Conservation (phyloP, 2,888 invertebrate genomes). For the Eupithecia pulchellata region DNA sequence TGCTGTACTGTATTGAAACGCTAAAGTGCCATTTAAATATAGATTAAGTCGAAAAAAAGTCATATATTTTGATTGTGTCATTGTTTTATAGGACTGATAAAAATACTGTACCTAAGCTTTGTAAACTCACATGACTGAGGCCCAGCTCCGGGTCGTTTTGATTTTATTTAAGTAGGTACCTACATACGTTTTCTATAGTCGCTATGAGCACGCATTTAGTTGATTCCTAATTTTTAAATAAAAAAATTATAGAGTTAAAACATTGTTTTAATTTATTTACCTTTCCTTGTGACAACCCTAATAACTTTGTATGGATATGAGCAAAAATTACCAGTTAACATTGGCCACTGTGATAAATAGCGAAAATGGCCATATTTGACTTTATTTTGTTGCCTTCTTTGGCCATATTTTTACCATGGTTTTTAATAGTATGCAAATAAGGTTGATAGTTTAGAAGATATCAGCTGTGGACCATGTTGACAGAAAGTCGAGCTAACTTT, state of each 20-base stretch:
- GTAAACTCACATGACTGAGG: constrained; percentile 10
- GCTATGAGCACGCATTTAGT: background rate
- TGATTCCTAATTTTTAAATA: background rate
- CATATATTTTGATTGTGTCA: background rate
- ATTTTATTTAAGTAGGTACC: constrained; percentile 8
- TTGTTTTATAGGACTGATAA: background rate
- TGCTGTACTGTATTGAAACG: background rate
- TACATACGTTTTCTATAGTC: constrained; percentile 11
- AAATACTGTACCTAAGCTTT: constrained; percentile 5
- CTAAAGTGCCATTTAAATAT: background rate
- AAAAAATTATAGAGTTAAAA: background rate
- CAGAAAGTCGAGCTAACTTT: constrained; percentile 22
- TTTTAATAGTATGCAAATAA: constrained; percentile 7
- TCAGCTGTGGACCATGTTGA: constrained; percentile 17
- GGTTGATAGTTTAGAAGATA: constrained; percentile 18
- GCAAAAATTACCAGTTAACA: too few species aligned
- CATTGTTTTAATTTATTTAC: background rate
- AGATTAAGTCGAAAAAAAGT: background rate
- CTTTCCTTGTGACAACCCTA: background rate
- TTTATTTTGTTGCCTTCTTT: too few species aligned
- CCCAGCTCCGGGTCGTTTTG: constrained; percentile 11
- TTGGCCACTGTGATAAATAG: too few species aligned
- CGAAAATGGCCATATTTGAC: too few species aligned
- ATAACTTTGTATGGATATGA: background rate
- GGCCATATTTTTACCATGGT: background rate